Evolutionary conservation across 2,113 vertebrate species (phyloP).

Genomic region (Peromyscus leucopus): DNA sequence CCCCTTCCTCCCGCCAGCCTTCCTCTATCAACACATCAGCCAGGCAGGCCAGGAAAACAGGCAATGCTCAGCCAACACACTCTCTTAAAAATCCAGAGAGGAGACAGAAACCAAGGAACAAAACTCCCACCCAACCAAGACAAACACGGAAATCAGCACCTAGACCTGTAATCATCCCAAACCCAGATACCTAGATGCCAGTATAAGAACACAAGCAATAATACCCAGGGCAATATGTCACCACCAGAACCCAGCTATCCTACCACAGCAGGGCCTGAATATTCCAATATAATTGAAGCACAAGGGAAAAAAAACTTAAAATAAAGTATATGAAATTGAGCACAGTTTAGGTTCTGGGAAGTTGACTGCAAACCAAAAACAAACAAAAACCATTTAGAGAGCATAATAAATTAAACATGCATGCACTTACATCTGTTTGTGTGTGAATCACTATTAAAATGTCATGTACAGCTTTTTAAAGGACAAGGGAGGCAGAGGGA

Average conservation of each 20-base stretch:
- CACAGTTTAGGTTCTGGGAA: neutral
- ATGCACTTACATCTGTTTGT: neutral
- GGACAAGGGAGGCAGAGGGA: neutral
- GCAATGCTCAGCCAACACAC: neutral
- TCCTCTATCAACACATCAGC: neutral
- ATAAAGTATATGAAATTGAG: neutral
- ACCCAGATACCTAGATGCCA: neutral
- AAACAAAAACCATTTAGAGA: neutral
- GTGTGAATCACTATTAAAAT: neutral
- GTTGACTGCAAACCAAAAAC: neutral
- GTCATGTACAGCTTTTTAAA: neutral
- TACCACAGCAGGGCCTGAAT: neutral
- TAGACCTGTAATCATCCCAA: neutral
- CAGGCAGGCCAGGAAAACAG: neutral
- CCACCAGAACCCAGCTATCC: too few species aligned
- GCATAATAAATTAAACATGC: too few species aligned
- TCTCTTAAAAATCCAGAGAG: neutral
- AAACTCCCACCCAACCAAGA: neutral
- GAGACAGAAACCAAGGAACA: neutral
- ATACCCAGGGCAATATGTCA: neutral
- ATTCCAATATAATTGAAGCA: neutral
- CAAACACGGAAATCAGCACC: neutral
- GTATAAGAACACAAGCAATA: neutral
- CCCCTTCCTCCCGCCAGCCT: neutral
- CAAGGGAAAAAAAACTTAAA: neutral